Percentiles rank a stretch among this genome's conserved stretches.
Conservation (phyloP, 2,797 vertebrate genomes). For the Sebastes baramenuke region DNA sequence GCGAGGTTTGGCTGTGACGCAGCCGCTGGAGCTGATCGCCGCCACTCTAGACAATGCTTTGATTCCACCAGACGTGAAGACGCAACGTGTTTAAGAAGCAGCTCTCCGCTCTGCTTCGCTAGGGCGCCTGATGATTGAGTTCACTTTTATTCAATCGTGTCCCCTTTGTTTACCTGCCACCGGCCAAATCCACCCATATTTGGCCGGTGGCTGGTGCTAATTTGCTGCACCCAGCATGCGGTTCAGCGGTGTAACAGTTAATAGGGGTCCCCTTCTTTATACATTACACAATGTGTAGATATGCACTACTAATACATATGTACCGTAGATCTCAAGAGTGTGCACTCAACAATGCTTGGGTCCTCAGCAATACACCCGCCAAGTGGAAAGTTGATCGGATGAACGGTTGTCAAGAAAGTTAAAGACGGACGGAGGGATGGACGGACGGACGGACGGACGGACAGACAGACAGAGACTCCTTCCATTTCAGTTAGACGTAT, state of each 20-base stretch:
- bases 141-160: background rate
- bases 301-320: background rate
- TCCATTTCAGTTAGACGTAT: background rate
- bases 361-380: background rate
- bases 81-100: background rate
- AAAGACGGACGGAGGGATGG: too few species aligned
- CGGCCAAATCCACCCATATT: background rate
- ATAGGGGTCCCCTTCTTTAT: background rate
- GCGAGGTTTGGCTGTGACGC: background rate
- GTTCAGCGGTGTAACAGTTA: background rate
- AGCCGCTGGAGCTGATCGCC: background rate
- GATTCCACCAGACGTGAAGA: background rate
- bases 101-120: background rate
- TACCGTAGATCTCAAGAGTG: background rate
- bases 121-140: background rate
- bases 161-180: too few species aligned
- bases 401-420: too few species aligned
- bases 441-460: rapidly evolving
- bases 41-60: background rate
- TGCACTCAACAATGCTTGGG: background rate
- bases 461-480: background rate
- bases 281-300: background rate
- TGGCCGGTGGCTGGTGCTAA: background rate
- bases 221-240: too few species aligned
- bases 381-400: background rate